Evolutionary conservation across 2,797 vertebrate genomes (phyloP).

Genomic region (Chelon labrosus): DNA sequence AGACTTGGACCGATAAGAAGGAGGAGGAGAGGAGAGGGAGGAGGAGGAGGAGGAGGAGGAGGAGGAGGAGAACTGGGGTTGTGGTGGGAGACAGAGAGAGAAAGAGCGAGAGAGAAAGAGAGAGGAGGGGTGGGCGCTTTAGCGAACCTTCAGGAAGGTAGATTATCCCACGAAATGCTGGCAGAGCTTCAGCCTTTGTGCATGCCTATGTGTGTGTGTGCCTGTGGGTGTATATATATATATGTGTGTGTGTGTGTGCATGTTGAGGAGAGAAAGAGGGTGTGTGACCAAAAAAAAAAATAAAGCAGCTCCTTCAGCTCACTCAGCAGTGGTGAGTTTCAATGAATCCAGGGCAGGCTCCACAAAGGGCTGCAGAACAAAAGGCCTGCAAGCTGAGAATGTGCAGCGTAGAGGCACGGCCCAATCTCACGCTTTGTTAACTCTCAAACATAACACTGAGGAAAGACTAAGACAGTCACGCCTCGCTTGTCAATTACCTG

Average conservation of each 20-base stretch:
- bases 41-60: conserved; percentile 17
- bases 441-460: conserved; percentile 67
- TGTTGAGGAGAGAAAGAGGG: conserved; percentile 36
- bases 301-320: conserved; percentile 75
- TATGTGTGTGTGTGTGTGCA: conserved; percentile 39
- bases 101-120: conserved; percentile 41
- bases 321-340: conserved; percentile 77
- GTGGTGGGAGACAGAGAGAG: conserved; percentile 32
- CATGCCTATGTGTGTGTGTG: conserved; percentile 32
- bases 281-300: conserved; percentile 26
- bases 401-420: conserved; percentile 69
- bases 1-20: conserved; percentile 78
- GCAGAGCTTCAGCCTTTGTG: conserved; percentile 77
- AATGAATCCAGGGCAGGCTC: conserved; percentile 77
- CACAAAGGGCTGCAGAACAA: conserved; percentile 83
- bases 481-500: conserved; percentile 72
- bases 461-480: conserved; percentile 68
- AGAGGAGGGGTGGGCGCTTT: conserved; percentile 53
- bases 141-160: conserved; percentile 84
- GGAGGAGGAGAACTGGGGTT: conserved; percentile 45
- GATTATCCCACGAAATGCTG: conserved; percentile 85
- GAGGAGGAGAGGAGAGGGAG: conserved; percentile 32
- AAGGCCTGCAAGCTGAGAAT: conserved; percentile 81
- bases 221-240: conserved; percentile 21
- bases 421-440: conserved; percentile 82